phyloP scores from a whole-genome alignment of 2,797 vertebrate species.

The Danio tinwini region DNA sequence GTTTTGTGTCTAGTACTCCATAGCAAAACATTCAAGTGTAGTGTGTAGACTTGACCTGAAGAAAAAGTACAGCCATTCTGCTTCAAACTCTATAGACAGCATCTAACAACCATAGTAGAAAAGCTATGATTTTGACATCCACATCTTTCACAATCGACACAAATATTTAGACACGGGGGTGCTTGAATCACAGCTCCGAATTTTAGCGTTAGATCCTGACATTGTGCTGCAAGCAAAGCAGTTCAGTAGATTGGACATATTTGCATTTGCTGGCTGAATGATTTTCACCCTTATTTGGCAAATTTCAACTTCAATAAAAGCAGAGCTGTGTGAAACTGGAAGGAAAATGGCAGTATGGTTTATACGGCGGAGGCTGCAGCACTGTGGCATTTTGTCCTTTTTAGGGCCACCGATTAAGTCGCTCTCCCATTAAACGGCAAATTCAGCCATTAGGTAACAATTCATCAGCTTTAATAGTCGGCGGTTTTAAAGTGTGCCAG shows the following conservation, averaged over 20 bases:
- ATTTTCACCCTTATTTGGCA: slow-evolving; percentile 3
- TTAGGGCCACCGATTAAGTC: slow-evolving; percentile 48
- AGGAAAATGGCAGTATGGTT: neutral
- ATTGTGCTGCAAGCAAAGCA: slow-evolving; percentile 11
- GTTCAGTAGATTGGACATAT: slow-evolving; percentile 14
- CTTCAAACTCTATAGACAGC: neutral
- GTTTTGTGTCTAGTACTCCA: neutral
- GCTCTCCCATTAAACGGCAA: slow-evolving; percentile 51
- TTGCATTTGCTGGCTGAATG: slow-evolving; percentile 42
- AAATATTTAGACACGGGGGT: neutral
- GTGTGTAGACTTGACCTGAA: slow-evolving; percentile 24
- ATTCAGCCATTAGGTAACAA: slow-evolving; percentile 58
- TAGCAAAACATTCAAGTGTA: neutral
- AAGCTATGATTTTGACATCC: neutral
- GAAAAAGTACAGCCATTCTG: neutral
- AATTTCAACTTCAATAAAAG: slow-evolving; percentile 33
- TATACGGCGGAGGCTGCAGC: slow-evolving; percentile 21
- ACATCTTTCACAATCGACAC: neutral
- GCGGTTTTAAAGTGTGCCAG: slow-evolving; percentile 43
- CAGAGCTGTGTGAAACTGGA: neutral
- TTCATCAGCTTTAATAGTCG: slow-evolving; percentile 55
- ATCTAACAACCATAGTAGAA: slow-evolving; percentile 15
- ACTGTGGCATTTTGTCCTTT: slow-evolving; percentile 50
- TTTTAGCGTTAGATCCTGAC: neutral
- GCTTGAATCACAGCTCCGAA: neutral